Conservation (phyloP, 2,888 invertebrate species). For the Drosophila atroscutellata region DNA sequence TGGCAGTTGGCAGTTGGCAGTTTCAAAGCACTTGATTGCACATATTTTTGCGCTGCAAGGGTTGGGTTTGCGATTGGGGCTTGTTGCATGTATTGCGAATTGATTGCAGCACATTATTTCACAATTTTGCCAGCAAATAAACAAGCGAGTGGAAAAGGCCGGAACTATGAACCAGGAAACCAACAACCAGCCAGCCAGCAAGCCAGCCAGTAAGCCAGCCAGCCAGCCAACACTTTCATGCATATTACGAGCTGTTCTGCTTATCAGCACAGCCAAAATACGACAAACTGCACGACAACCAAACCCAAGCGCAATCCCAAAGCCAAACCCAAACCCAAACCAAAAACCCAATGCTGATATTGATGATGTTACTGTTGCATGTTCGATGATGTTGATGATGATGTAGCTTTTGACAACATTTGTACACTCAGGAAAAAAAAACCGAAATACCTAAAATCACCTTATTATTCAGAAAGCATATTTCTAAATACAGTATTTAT, state of each 20-base stretch:
- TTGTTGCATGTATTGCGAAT: conserved; percentile 66
- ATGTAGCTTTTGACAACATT: conserved; percentile 1
- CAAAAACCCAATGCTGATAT: conserved; percentile 1
- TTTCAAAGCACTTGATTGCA: conserved; percentile 70
- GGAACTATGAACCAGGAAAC: conserved; percentile 22
- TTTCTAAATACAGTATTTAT: not conserved
- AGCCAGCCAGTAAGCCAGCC: conserved; percentile 3
- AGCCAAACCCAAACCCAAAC: not conserved
- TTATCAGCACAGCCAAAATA: conserved; percentile 52
- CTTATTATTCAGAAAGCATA: not conserved
- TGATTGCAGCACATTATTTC: conserved; percentile 76
- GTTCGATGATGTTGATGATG: conserved; percentile 20
- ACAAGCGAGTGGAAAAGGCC: conserved; percentile 43
- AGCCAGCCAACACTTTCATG: conserved; percentile 15
- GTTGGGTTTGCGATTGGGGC: conserved; percentile 21
- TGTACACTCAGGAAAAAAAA: not conserved
- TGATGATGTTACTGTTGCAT: conserved; percentile 14
- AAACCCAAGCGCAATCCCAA: not conserved
- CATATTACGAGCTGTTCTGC: conserved; percentile 41
- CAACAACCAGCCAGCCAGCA: not conserved
- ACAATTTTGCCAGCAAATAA: conserved; percentile 76
- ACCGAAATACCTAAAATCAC: not conserved
- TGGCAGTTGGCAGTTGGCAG: conserved; percentile 59
- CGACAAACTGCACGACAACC: conserved; percentile 57
- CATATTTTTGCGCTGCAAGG: conserved; percentile 49